Conservation (phyloP, 2,888 invertebrate species). For the Drosophila nigritarsus region DNA sequence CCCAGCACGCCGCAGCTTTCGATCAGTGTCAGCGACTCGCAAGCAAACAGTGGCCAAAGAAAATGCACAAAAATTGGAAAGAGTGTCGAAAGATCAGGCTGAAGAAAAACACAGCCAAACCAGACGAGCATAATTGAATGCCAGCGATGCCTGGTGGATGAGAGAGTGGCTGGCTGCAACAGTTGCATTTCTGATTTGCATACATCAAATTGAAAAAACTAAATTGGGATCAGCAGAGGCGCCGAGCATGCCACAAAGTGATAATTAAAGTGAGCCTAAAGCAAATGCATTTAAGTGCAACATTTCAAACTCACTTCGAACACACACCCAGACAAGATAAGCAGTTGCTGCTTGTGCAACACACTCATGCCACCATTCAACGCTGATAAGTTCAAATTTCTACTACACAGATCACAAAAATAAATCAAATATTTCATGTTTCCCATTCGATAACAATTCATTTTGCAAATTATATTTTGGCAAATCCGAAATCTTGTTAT, state of each 20-base stretch:
- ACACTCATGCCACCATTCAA: conserved; percentile 2
- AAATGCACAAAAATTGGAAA: background rate
- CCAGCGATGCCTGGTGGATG: conserved; percentile 4
- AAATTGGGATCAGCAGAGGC: conserved; percentile 61
- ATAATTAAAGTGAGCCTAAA: conserved; percentile 31
- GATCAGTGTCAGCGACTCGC: conserved; percentile 26
- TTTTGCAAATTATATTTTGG: background rate
- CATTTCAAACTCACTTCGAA: background rate
- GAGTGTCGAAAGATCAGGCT: conserved; percentile 47
- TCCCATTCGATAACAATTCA: background rate
- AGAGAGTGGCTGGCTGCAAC: conserved; percentile 34
- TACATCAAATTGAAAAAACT: conserved; percentile 65
- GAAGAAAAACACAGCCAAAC: conserved; percentile 36
- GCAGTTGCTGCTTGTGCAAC: background rate
- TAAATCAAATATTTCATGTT: background rate
- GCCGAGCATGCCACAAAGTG: conserved; percentile 26
- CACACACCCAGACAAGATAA: background rate
- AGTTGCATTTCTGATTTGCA: conserved; percentile 63
- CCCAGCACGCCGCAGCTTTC: conserved; percentile 20
- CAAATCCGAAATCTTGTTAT: background rate
- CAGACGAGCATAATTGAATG: conserved; percentile 32
- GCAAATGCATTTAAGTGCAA: conserved; percentile 35
- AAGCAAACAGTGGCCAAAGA: background rate
- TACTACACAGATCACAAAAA: background rate
- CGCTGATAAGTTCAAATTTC: background rate